These are phyloP conservation scores for Rhombomys opimus DNA, from an alignment of 2,113 vertebrate genomes.

Conservation along the genomic window DNA sequence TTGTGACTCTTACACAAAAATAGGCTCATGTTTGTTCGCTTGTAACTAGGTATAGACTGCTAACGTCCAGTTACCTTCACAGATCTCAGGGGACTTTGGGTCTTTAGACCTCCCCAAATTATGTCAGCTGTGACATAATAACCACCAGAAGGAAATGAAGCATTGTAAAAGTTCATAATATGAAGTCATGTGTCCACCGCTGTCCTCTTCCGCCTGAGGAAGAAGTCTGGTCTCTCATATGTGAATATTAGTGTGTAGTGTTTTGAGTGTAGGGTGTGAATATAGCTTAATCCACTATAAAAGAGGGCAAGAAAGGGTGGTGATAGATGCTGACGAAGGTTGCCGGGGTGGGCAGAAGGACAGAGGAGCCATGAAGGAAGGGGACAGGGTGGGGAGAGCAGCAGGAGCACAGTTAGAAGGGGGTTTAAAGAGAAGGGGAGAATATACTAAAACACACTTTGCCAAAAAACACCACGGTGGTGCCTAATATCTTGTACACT, in stretches of 20 bases:
- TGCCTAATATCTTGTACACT: background rate
- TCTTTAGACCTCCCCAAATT: background rate
- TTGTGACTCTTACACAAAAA: background rate
- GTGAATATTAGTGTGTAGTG: background rate
- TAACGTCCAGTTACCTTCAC: background rate
- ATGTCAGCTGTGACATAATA: background rate
- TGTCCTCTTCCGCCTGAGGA: background rate
- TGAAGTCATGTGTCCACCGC: background rate
- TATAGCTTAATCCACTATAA: background rate
- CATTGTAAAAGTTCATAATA: background rate
- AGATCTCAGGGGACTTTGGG: background rate
- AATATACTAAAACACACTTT: background rate
- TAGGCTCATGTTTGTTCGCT: background rate
- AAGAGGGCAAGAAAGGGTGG: background rate
- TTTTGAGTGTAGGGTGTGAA: background rate
- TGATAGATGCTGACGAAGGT: background rate
- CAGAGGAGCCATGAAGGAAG: background rate
- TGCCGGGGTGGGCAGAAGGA: background rate
- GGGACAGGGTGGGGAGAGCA: background rate
- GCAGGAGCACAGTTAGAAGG: background rate
- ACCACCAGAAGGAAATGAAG: background rate
- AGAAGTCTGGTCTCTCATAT: background rate
- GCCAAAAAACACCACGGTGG: background rate
- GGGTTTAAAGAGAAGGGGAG: no score
- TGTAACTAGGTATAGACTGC: background rate